Evolutionary conservation across 1,140 invertebrate genomes (phyloP).

Genomic region (Cepaea nemoralis): DNA sequence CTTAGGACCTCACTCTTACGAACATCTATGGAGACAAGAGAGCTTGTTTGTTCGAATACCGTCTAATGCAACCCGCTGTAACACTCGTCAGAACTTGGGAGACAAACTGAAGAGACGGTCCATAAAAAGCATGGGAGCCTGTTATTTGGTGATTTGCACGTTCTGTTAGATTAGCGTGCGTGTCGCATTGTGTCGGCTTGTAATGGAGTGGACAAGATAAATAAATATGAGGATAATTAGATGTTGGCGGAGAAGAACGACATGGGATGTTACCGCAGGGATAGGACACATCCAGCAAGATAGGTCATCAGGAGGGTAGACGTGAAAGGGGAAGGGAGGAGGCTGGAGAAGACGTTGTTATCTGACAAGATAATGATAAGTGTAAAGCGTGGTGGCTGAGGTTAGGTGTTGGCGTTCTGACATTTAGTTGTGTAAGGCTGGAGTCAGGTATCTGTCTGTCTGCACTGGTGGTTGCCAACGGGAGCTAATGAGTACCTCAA

Average conservation of each 20-base stretch:
- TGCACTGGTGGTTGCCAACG: neutral
- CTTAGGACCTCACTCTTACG: neutral
- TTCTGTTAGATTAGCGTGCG: neutral
- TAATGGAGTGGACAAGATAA: slow-evolving; percentile 12
- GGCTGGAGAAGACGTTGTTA: neutral
- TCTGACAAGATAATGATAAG: neutral
- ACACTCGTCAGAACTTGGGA: neutral
- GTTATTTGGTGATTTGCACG: neutral
- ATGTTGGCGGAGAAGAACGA: neutral
- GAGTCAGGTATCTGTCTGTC: neutral
- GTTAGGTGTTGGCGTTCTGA: neutral
- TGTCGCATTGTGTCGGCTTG: neutral
- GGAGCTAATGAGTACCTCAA: neutral
- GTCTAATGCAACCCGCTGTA: neutral
- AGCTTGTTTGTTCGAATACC: neutral
- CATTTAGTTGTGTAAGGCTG: neutral
- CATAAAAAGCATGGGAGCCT: neutral
- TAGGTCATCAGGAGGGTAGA: neutral
- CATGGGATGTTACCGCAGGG: neutral
- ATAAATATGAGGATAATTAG: slow-evolving; percentile 14
- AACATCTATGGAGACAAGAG: neutral
- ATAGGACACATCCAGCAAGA: neutral
- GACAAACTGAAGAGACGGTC: neutral
- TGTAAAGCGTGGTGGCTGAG: neutral
- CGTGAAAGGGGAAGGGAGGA: neutral